Conservation (phyloP, 2,888 invertebrate genomes). For the Nemotelus nigrinus region DNA sequence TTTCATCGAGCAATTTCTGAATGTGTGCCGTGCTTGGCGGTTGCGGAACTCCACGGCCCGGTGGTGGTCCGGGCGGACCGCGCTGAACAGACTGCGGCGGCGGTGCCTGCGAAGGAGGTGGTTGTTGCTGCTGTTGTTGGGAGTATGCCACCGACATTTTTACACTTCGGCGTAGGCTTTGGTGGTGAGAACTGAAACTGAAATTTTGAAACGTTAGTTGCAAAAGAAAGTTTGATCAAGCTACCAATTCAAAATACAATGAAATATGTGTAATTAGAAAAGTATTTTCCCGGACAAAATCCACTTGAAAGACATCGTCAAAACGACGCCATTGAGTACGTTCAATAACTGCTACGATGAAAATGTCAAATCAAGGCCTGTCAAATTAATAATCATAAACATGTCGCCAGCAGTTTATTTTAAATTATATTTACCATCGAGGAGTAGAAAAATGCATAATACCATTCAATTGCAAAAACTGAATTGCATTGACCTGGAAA, state of each 20-base stretch:
- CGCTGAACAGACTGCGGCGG: conserved; percentile 56
- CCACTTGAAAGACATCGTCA: conserved; percentile 33
- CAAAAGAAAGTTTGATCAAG: no score
- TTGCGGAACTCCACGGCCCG: conserved; percentile 68
- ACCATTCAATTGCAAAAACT: no score
- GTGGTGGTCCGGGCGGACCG: conserved; percentile 51
- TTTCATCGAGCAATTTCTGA: conserved; percentile 97
- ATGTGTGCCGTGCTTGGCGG: conserved; percentile 86
- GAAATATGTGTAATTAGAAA: neutral
- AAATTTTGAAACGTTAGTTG: no score
- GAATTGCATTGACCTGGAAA: no score
- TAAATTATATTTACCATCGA: no score
- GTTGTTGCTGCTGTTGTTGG: conserved; percentile 60
- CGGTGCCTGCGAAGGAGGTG: conserved; percentile 55
- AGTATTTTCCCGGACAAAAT: conserved; percentile 14
- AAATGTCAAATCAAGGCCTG: conserved; percentile 11
- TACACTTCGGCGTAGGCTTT: no score
- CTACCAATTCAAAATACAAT: neutral
- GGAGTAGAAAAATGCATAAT: no score
- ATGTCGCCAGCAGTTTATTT: no score
- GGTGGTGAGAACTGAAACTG: no score
- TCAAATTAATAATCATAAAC: no score
- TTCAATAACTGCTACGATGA: conserved; percentile 21
- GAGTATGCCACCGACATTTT: conserved; percentile 66
- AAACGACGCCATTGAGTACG: conserved; percentile 41